Conservation (phyloP, 2,888 invertebrate species). For the Syritta pipiens region DNA sequence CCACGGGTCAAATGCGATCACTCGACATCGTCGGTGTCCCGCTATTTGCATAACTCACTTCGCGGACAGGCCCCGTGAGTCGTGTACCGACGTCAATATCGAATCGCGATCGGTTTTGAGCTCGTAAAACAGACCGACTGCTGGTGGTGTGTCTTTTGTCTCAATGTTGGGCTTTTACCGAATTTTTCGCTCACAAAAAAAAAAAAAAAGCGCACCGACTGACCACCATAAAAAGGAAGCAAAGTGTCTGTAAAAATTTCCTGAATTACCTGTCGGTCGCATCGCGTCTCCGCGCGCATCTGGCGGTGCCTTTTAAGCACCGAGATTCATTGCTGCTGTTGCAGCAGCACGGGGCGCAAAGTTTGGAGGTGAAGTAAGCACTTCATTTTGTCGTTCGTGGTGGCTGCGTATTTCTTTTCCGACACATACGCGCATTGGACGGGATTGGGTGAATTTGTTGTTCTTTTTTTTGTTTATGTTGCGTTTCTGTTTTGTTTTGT, state of each 20-base stretch:
- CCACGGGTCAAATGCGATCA: constrained; percentile 60
- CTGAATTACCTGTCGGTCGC: constrained; percentile 62
- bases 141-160: constrained; percentile 25
- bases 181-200: constrained; percentile 39
- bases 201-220: constrained; percentile 34
- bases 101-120: constrained; percentile 37
- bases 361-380: constrained; percentile 44
- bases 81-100: not conserved
- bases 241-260: constrained; percentile 59
- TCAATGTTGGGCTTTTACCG: constrained; percentile 38
- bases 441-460: constrained; percentile 12
- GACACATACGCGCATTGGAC: constrained; percentile 23
- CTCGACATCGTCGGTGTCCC: not conserved
- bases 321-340: constrained; percentile 15
- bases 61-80: not conserved
- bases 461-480: not conserved
- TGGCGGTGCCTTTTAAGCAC: constrained; percentile 59
- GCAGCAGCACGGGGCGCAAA: constrained; percentile 25
- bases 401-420: constrained; percentile 25
- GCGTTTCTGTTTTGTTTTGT: constrained; percentile 2
- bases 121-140: constrained; percentile 1
- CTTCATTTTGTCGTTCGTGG: constrained; percentile 52
- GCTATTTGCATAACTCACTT: constrained; percentile 49
- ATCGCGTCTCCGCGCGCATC: constrained; percentile 19
- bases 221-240: constrained; percentile 59